These are phyloP conservation scores for Chlorocebus sabaeus DNA, from an alignment of 2,113 vertebrate genomes.

Conservation along the genomic window DNA sequence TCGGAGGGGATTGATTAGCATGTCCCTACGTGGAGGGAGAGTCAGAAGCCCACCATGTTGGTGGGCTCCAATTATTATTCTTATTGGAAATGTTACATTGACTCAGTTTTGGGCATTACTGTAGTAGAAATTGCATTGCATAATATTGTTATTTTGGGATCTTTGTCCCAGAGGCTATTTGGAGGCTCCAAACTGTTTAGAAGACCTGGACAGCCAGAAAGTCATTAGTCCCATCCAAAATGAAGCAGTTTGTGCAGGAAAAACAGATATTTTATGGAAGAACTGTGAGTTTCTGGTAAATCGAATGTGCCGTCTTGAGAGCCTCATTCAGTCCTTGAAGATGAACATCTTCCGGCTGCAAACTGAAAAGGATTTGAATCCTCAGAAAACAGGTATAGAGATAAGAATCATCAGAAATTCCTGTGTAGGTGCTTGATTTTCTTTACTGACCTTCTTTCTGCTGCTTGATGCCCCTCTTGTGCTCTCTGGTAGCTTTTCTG, in stretches of 20 bases:
- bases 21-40: not conserved
- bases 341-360: conserved; percentile 80
- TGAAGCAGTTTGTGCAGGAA: conserved; percentile 48
- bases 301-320: conserved; percentile 80
- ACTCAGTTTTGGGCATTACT: not conserved
- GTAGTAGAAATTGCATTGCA: not conserved
- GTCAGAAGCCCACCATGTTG: not conserved
- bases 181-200: conserved; percentile 8
- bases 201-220: not conserved
- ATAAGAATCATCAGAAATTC: not conserved
- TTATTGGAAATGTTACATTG: not conserved
- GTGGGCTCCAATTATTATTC: not conserved
- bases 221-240: conserved; percentile 69
- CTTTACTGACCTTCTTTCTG: not conserved
- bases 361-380: conserved; percentile 81
- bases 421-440: not conserved
- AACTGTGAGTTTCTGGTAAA: conserved; percentile 81
- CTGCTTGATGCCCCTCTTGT: not conserved
- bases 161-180: conserved; percentile 41
- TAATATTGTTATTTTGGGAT: conserved; percentile 20
- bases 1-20: not conserved
- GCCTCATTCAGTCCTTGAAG: conserved; percentile 84
- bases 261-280: conserved; percentile 74
- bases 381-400: conserved; percentile 73
- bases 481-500: conserved; percentile 73